Conservation (phyloP, 35 echinoderm and acorn worm genomes). For the Acanthaster planci region DNA sequence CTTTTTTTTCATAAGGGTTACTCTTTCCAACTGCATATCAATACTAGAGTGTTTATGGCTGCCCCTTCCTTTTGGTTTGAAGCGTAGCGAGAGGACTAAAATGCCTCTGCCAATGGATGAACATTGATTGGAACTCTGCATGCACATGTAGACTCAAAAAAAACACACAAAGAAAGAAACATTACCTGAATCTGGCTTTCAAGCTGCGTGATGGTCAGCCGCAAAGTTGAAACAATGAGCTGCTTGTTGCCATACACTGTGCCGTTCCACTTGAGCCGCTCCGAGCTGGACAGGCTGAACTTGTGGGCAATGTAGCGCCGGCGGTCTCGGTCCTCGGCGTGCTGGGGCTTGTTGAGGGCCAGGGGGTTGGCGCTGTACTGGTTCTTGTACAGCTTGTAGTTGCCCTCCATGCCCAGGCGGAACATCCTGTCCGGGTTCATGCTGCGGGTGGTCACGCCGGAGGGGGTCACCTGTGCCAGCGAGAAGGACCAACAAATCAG, state of each 20-base stretch:
- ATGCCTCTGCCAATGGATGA: too few relatives aligned
- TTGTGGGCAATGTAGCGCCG: constrained; percentile 80
- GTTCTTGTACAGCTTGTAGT: constrained; percentile 94
- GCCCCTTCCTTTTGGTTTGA: too few relatives aligned
- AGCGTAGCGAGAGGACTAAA: too few relatives aligned
- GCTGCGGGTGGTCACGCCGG: constrained; percentile 9
- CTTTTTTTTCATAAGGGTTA: too few relatives aligned
- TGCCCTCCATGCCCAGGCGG: constrained; percentile 95
- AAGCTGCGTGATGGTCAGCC: constrained; percentile 82
- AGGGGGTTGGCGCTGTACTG: constrained; percentile 74
- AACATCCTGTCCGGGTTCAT: constrained; percentile 54
- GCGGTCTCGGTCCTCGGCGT: constrained; percentile 91
- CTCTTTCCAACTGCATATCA: too few relatives aligned
- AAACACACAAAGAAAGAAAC: too few relatives aligned
- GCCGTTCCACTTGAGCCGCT: constrained; percentile 89
- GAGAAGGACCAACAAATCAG: not conserved
- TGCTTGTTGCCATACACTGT: constrained; percentile 79
- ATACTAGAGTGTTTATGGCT: too few relatives aligned
- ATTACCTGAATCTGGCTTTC: constrained; percentile 58
- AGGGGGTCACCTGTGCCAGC: not conserved
- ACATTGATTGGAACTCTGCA: too few relatives aligned
- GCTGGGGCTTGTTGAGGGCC: constrained; percentile 95
- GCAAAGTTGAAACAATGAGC: constrained; percentile 77
- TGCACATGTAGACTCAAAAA: too few relatives aligned
- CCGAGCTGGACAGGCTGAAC: constrained; percentile 61